Percentiles rank a stretch among this genome's conserved stretches.
Evolutionary conservation across 1,140 invertebrate species (phyloP).

Genomic region (Orius insidiosus): DNA sequence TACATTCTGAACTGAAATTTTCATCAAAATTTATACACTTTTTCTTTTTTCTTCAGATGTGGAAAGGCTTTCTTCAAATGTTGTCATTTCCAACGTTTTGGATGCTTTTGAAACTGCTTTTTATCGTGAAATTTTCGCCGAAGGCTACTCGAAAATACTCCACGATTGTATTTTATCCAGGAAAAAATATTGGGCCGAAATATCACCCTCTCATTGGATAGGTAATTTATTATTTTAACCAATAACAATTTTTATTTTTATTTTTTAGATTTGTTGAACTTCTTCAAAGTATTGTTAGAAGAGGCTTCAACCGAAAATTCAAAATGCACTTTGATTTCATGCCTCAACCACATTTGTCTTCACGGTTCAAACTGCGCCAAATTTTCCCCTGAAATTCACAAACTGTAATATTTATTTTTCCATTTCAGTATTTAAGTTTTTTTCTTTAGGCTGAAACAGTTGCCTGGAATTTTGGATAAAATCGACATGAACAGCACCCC

Average conservation of each 20-base stretch:
- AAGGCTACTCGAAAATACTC: not conserved
- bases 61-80: too few relatives aligned
- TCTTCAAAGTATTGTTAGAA: not conserved
- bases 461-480: not conserved
- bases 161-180: conserved; percentile 1
- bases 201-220: not conserved
- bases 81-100: too few relatives aligned
- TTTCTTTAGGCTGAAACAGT: not conserved
- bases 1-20: too few relatives aligned
- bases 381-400: not conserved
- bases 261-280: conserved; percentile 2
- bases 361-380: conserved; percentile 1
- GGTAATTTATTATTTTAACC: not conserved
- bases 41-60: too few relatives aligned
- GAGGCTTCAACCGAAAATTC: not conserved
- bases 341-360: conserved; percentile 7
- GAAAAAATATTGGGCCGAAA: conserved; percentile 4
- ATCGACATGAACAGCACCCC: too few relatives aligned
- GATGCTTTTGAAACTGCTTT: not conserved
- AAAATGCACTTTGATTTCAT: not conserved
- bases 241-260: not conserved
- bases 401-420: conserved; percentile 4
- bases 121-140: not conserved
- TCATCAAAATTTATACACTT: too few relatives aligned
- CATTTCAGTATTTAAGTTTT: not conserved